Base-by-base conservation (phyloP, 2,113 vertebrate species). In the Tupaia chinensis region DNA sequence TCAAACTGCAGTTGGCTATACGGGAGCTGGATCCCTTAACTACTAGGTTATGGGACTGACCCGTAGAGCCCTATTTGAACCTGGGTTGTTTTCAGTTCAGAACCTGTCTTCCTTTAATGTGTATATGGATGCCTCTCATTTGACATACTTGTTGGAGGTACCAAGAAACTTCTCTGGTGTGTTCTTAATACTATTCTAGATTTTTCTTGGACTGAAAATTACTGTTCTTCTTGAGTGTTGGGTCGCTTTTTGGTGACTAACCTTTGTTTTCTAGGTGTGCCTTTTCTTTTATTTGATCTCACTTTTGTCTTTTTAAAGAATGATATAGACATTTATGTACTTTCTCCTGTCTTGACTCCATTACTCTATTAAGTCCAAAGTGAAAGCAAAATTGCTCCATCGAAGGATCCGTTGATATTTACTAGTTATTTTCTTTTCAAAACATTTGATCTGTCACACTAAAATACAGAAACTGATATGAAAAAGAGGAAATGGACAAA, bases 371-470 rank as follows among this genome's bases (percentile, higher is more conserved):
- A 94, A 93, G 87, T 77, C 90, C 65, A 74, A 63, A 86, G 69
- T 63, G 89, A 96, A 97, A 91, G 86, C 70, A 27, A 9, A 96
- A 97, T 98, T 97, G 82, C 58, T 56, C 4, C 10, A 4, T 78
- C n/a, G 77, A 80, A 74, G 32, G 79, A 96, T 66, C 25, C 69
- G 3, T 17, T 72, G 77, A n/a, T 74, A 23, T 76, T 3, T 7
- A 90, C 93, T 80, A 92, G 83, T 93, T 73, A 68, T 95, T 96
- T 72, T 82, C 87, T 15, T 91, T 96, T 97, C 89, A 95, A 87
- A 95, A 61, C 88, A 29, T 88, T 97, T 96, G 82, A 94, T 82
- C 7, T 9, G 25, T 34, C 74, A 27, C 12, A 29, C 78, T 81
- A 54, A 95, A 96, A 92, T 9, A 82, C 34, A 58, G 78, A 87